Evolutionary conservation across 1,140 invertebrate genomes (phyloP).

Genomic region (Drosophila sproati): DNA sequence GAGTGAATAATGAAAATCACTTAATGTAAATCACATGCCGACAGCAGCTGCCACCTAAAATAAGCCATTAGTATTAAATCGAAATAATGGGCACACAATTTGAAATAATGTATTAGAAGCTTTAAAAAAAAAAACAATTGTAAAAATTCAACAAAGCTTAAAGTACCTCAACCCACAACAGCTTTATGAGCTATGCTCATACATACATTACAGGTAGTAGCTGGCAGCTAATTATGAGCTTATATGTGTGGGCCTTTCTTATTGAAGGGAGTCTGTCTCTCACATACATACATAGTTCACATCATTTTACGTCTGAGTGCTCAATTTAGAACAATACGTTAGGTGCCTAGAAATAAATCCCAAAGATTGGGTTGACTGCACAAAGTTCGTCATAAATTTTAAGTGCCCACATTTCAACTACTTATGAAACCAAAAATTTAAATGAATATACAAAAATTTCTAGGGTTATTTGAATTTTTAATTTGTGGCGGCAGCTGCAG

Average conservation of each 20-base stretch:
- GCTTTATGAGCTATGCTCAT: slow-evolving; percentile 1
- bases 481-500: background rate
- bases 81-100: background rate
- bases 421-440: background rate
- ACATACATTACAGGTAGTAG: background rate
- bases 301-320: slow-evolving; percentile 72
- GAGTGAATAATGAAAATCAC: slow-evolving; percentile 1
- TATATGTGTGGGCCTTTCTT: background rate
- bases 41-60: background rate
- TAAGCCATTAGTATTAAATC: slow-evolving; percentile 25
- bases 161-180: background rate
- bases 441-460: background rate
- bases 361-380: background rate
- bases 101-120: background rate
- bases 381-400: slow-evolving; percentile 17
- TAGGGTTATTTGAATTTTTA: background rate
- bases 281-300: slow-evolving; percentile 36
- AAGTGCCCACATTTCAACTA: slow-evolving; percentile 3
- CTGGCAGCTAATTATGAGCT: slow-evolving; percentile 11
- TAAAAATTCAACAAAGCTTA: background rate
- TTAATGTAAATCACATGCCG: slow-evolving; percentile 9
- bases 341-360: background rate
- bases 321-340: slow-evolving; percentile 52
- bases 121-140: background rate
- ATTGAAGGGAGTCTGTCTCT: background rate